Evolutionary conservation across 2,797 vertebrate species (phyloP).

Genomic region (Lithobates pipiens): DNA sequence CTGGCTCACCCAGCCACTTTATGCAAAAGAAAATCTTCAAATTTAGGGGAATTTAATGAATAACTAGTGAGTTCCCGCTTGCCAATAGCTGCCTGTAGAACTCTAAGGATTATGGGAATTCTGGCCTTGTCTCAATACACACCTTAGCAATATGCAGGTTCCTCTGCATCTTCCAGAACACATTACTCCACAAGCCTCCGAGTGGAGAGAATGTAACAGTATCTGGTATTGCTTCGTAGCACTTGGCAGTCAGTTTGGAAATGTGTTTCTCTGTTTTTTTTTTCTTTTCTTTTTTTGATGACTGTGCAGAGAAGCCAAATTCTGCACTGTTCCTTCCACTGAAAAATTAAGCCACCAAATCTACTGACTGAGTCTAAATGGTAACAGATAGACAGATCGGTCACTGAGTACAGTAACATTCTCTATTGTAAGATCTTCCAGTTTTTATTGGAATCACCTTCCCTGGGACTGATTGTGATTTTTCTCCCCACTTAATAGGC

Average conservation of each 20-base stretch:
- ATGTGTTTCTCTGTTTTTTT: not conserved
- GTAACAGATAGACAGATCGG: no score
- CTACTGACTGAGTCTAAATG: not conserved
- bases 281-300: not conserved
- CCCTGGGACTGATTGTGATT: no score
- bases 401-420: no score
- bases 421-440: no score
- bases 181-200: not conserved
- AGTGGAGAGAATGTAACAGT: not conserved
- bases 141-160: constrained; percentile 36
- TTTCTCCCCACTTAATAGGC: no score
- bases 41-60: constrained; percentile 59
- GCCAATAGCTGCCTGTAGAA: constrained; percentile 50
- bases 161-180: constrained; percentile 1
- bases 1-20: constrained; percentile 47
- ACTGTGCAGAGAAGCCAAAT: constrained; percentile 9
- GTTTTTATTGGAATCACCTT: no score
- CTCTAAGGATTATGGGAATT: constrained; percentile 47
- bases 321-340: not conserved
- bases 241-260: not conserved
- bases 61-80: constrained; percentile 49
- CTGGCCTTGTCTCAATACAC: constrained; percentile 9
- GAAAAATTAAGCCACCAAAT: not conserved
- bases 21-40: constrained; percentile 45
- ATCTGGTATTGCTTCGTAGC: not conserved